A percentile compares a stretch with the other conserved stretches of the same genome.
phyloP scores from a whole-genome alignment of 2,888 invertebrate genomes.

The Trichacis sp. region DNA sequence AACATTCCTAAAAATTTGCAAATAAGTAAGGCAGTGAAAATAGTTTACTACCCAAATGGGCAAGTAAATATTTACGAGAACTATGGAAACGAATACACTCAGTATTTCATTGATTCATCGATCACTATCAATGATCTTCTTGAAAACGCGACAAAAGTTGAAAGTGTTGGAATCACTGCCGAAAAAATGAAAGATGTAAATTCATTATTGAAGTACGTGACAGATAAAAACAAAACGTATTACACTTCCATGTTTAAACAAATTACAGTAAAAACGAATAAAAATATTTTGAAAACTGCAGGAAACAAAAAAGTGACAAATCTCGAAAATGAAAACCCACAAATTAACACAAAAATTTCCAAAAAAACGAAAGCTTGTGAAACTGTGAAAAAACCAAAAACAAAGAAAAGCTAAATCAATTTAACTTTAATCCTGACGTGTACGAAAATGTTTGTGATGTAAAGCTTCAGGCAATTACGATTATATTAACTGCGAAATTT shows the following conservation, averaged over 20 bases:
- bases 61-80: background rate
- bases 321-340: background rate
- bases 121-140: background rate
- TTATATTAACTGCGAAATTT: no score
- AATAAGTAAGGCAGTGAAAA: conserved; percentile 8
- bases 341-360: background rate
- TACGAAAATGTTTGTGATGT: no score
- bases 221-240: background rate
- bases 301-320: background rate
- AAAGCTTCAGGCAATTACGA: background rate
- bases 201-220: background rate
- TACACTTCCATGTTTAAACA: background rate
- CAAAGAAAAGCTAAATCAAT: no score
- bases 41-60: conserved; percentile 5
- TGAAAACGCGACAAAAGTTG: background rate
- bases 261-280: background rate
- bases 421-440: no score
- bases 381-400: background rate
- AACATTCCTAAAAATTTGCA: conserved; percentile 2
- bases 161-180: background rate
- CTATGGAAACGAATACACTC: background rate
- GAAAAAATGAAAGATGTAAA: background rate
- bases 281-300: background rate
- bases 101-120: background rate
- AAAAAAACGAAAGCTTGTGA: background rate